phyloP scores from a whole-genome alignment of 2,797 vertebrate genomes.

The Schizopygopsis pylzovi region DNA sequence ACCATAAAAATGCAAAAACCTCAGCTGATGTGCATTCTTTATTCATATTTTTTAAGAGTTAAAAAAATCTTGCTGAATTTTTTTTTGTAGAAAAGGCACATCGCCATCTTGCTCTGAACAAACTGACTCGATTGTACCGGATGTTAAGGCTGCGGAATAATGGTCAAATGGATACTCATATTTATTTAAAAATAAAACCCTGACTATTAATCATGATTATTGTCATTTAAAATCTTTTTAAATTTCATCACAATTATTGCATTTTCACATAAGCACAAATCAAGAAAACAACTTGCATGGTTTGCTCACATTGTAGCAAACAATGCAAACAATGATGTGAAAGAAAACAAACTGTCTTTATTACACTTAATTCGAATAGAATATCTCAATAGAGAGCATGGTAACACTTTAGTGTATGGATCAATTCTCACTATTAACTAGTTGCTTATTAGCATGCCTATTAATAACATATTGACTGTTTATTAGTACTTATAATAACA shows the following conservation, averaged over 20 bases:
- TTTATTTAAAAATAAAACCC: too few species aligned
- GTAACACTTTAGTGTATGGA: too few species aligned
- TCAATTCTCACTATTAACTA: too few species aligned
- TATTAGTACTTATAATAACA: too few species aligned
- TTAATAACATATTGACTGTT: too few species aligned
- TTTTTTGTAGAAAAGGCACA: too few species aligned
- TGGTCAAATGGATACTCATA: too few species aligned
- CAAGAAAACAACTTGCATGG: too few species aligned
- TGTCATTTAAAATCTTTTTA: background rate
- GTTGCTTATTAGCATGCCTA: too few species aligned
- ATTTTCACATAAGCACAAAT: background rate
- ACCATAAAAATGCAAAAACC: background rate
- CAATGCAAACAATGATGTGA: background rate
- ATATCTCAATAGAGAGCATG: background rate
- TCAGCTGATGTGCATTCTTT: background rate
- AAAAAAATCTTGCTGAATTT: background rate
- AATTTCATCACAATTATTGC: background rate
- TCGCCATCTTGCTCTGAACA: too few species aligned
- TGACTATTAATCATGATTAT: background rate
- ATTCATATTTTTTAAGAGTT: background rate
- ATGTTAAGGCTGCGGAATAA: too few species aligned
- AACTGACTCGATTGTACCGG: too few species aligned
- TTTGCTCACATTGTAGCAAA: background rate
- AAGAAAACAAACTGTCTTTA: background rate
- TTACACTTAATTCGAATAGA: background rate